Base-by-base conservation (phyloP, 2,888 invertebrate genomes). In the Cerceris rybyensis region DNA sequence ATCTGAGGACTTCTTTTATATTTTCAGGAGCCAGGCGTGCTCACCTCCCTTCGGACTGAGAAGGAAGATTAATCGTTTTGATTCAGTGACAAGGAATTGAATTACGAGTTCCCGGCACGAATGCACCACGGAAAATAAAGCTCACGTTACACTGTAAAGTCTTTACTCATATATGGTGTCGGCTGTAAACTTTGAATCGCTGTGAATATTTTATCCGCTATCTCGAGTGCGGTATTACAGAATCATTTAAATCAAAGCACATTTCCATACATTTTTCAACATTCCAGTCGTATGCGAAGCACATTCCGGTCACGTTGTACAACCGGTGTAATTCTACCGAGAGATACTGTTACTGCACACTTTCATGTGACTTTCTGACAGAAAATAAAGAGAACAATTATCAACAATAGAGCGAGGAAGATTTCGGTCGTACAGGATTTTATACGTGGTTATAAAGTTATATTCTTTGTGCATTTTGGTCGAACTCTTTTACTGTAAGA, bases 21-120 rank as follows among this genome's bases (percentile, higher is more conserved):
- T 69, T 63, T 69, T 74, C 58, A 59, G 59, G 39, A 70, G 58
- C 58, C 46, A 54, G 61, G 57, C 61, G 60, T 55, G 63, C 42
- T 61, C 50, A 57, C 69, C 59, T n/a, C 42, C 42, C 14, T 42
- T 59, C 14, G 70, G n/a, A 52, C 50, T 39, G 68, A 61, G 59
- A 14, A 50, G 42, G 58, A 74, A 70, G 74, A 74, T 74, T 74
- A 70, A 74, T 74, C 74, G 74, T 74, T 70, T 61, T 74, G 74
- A 74, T 64, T 74, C 74, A 43, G 54, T 70, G 70, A 74, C 74
- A 74, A 61, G 74, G 64, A 70, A 74, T 70, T 70, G 70, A 74
- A 74, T 74, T 74, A 74, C 70, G 63, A 64, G 57, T 50, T 59
- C 43, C 14, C 57, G n/a, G 64, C 64, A 64, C 70, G 74, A 69